Conservation (phyloP, 2,113 vertebrate species). For the Motacilla alba region DNA sequence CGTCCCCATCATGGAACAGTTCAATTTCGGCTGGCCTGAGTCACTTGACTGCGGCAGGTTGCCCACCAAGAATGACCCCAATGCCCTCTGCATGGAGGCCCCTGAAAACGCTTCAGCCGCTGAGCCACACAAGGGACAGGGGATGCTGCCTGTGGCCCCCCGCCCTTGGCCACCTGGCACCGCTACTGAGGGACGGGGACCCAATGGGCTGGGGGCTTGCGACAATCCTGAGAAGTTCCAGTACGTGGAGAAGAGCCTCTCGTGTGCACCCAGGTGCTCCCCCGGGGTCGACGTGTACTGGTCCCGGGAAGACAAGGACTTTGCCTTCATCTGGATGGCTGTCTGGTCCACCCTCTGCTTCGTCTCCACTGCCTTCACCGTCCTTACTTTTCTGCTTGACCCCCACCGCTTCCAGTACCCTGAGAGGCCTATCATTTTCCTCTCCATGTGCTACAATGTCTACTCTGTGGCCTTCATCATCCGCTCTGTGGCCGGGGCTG, state of each 20-base stretch:
- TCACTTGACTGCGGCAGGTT: conserved; percentile 90
- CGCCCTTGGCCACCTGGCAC: conserved; percentile 76
- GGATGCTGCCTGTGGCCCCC: conserved; percentile 84
- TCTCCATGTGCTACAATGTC: conserved; percentile 98
- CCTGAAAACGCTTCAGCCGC: conserved; percentile 88
- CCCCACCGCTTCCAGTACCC: conserved; percentile 98
- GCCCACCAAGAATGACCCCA: conserved; percentile 94
- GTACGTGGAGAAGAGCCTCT: conserved; percentile 91
- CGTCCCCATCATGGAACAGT: conserved; percentile 95
- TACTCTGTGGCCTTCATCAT: conserved; percentile 97
- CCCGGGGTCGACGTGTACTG: conserved; percentile 92
- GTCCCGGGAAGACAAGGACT: conserved; percentile 93
- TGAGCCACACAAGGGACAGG: conserved; percentile 82
- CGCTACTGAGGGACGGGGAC: background rate
- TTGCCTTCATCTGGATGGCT: conserved; percentile 96
- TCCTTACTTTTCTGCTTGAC: conserved; percentile 95
- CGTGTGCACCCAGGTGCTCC: conserved; percentile 89
- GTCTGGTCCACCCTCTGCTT: conserved; percentile 96
- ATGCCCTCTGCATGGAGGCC: conserved; percentile 96
- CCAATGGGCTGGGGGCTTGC: conserved; percentile 75
- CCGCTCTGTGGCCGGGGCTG: conserved; percentile 87
- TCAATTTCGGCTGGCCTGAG: conserved; percentile 95
- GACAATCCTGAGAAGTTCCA: conserved; percentile 94
- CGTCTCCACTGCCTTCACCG: conserved; percentile 93
- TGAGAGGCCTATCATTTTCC: conserved; percentile 96